Base-by-base conservation (phyloP, 2,113 vertebrate species). In the Ciconia stormi region DNA sequence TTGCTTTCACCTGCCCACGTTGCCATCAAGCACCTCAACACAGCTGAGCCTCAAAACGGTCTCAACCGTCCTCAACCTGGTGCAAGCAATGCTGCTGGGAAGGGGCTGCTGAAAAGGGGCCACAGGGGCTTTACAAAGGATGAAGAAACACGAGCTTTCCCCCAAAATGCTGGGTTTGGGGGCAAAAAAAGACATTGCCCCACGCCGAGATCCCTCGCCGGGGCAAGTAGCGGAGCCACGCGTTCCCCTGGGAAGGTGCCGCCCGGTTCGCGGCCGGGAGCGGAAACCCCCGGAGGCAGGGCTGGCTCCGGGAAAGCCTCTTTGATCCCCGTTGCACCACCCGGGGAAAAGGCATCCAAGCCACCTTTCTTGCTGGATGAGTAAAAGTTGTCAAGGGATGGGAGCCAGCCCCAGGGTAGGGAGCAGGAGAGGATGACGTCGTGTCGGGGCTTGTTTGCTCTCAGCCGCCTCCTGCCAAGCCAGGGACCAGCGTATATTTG, bases 281-380 rank as follows among this genome's bases (percentile, higher is more conserved):
- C 5, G 47, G 91, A 95, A 95, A 44, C 4, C 63, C 89, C 40
- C 1, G 10, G 58, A 77, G 91, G 58, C 15, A 94, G 81, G 95
- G 94, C 78, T 94, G 96, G 84, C 76, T 82, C 70, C 1, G 15
- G 91, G 95, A 97, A 89, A 96, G 8, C 78, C 90, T 93, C 96
- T 95, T 97, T 96, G 96, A 95, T 97, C 94, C 93, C 53, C 0
- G 0, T 93, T 94, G 63, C 67, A 0, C 76, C 82, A 94, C 44
- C 19, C 26, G 8, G 2, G 52, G 76, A 56, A 87, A 90, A 91
- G 25, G 19, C 65, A 80, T 67, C 81, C 73, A 95, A 97, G 96
- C 89, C 73, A 89, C 77, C n/a, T 95, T 96, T 97, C 96, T 82
- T 83, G 95, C 87, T 96, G 91, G 95, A 93, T 97, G 96, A 93